Conservation (phyloP, 2,113 vertebrate genomes). For the Gnathonemus longibarbis region DNA sequence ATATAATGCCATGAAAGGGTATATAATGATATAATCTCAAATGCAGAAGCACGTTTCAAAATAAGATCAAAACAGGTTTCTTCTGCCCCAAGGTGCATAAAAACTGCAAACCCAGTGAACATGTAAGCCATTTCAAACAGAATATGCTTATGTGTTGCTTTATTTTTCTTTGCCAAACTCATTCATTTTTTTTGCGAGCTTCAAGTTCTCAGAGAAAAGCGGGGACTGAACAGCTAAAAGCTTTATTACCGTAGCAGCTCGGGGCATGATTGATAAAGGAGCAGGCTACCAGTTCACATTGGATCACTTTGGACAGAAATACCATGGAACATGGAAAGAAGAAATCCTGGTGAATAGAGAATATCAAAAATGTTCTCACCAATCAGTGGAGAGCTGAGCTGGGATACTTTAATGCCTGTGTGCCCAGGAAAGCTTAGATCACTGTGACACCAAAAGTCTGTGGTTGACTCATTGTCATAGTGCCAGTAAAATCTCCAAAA, state of each 20-base stretch:
- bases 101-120: background rate
- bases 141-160: background rate
- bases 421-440: slow-evolving; percentile 23
- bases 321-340: background rate
- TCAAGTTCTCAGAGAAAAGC: background rate
- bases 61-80: background rate
- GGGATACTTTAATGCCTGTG: slow-evolving; percentile 35
- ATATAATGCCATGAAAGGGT: background rate
- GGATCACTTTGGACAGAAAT: background rate
- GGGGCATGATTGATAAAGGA: background rate
- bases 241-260: background rate
- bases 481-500: background rate
- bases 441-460: background rate
- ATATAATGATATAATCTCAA: background rate
- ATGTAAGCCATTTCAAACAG: background rate
- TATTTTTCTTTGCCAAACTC: background rate
- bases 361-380: slow-evolving; percentile 38
- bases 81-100: background rate
- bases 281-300: background rate
- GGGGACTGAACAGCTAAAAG: background rate
- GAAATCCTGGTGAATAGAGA: background rate
- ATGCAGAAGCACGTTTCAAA: background rate
- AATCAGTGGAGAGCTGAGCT: slow-evolving; percentile 32
- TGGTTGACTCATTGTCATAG: background rate
- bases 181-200: background rate